These are phyloP conservation scores for Formica exsecta DNA, from an alignment of 1,140 invertebrate genomes.

Conservation along the genomic window DNA sequence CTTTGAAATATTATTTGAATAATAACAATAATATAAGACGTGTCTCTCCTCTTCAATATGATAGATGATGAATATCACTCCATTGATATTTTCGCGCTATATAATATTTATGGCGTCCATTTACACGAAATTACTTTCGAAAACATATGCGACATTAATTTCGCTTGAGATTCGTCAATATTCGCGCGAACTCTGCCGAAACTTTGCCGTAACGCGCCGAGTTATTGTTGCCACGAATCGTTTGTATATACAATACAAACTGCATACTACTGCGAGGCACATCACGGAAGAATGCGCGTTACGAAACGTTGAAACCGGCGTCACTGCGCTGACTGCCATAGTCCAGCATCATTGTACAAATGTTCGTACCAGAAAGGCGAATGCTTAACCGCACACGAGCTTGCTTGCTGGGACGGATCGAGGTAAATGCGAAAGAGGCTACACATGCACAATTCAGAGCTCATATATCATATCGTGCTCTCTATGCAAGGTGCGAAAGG, in stretches of 20 bases:
- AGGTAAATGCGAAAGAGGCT: slow-evolving; percentile 40
- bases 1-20: neutral
- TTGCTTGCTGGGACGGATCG: neutral
- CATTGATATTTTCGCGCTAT: neutral
- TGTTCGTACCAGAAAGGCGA: slow-evolving; percentile 24
- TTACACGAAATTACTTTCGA: neutral
- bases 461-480: slow-evolving; percentile 52
- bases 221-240: slow-evolving; percentile 29
- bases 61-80: neutral
- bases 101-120: neutral
- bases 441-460: neutral
- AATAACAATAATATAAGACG: neutral
- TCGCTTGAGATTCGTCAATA: slow-evolving; percentile 20
- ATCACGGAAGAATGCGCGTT: slow-evolving; percentile 44
- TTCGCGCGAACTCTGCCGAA: neutral
- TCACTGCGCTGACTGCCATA: slow-evolving; percentile 9
- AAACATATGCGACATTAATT: neutral
- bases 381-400: slow-evolving; percentile 30
- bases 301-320: slow-evolving; percentile 27
- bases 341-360: neutral
- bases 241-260: slow-evolving; percentile 28
- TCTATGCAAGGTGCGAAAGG: slow-evolving; percentile 43
- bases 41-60: neutral
- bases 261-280: slow-evolving; percentile 13
- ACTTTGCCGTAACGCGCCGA: slow-evolving; percentile 6